Conservation (phyloP, 2,113 vertebrate species). For the Brienomyrus longianalis region DNA sequence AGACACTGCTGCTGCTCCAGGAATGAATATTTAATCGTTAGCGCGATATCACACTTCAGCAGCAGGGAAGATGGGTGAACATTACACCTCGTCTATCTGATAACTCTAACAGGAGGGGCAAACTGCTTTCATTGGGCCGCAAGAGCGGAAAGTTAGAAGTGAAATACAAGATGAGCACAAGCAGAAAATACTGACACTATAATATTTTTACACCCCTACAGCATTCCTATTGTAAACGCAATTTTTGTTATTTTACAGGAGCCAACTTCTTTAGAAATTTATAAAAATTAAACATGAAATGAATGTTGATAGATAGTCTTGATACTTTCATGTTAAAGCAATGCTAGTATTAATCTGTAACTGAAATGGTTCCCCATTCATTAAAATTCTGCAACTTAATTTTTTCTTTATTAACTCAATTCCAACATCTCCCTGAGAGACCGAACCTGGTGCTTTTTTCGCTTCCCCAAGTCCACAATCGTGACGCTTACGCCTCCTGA, state of each 20-base stretch:
- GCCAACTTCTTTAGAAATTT: neutral
- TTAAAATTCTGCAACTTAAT: neutral
- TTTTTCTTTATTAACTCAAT: neutral
- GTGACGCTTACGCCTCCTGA: neutral
- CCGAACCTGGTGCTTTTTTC: neutral
- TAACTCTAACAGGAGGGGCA: neutral
- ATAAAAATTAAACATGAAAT: neutral
- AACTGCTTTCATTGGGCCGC: neutral
- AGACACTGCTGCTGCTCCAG: conserved; percentile 50
- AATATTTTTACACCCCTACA: neutral
- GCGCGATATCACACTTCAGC: conserved; percentile 42
- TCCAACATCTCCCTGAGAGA: neutral
- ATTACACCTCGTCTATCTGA: conserved; percentile 46
- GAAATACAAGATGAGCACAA: neutral
- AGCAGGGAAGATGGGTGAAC: conserved; percentile 40
- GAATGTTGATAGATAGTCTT: neutral
- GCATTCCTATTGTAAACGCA: neutral
- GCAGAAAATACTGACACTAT: neutral
- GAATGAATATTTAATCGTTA: conserved; percentile 58
- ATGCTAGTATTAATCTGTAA: neutral
- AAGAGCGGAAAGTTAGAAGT: neutral
- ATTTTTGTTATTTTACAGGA: neutral
- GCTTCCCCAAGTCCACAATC: neutral
- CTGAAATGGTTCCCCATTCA: neutral
- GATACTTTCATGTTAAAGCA: neutral